These are phyloP conservation scores for Megatriorchis doriae DNA, from an alignment of 2,113 vertebrate species.

Conservation along the genomic window DNA sequence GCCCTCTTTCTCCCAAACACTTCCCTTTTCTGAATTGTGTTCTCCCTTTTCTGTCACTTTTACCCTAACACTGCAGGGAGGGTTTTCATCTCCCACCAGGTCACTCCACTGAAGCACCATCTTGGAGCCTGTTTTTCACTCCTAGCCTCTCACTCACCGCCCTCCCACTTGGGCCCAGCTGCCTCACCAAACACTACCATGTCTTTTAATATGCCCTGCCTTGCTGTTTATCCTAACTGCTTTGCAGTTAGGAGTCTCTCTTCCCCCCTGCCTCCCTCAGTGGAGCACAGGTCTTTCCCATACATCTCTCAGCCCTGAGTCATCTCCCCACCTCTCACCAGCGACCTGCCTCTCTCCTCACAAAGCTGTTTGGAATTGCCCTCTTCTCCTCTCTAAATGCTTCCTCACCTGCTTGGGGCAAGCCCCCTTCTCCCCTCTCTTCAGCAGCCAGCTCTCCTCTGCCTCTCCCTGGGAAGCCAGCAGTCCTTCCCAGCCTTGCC, in stretches of 20 bases:
- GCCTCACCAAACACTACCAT: neutral
- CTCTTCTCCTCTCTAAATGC: neutral
- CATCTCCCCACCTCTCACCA: neutral
- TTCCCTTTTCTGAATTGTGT: neutral
- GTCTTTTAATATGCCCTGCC: neutral
- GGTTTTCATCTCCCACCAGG: neutral
- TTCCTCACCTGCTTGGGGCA: neutral
- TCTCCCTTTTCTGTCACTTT: neutral
- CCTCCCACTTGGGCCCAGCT: neutral
- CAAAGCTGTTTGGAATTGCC: neutral
- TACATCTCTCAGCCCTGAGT: neutral
- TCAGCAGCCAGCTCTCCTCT: neutral
- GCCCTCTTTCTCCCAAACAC: neutral
- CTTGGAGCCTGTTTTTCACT: neutral
- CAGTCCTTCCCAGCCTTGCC: neutral
- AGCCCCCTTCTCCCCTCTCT: neutral
- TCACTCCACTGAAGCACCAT: neutral
- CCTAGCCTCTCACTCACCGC: neutral
- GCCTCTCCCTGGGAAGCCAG: neutral
- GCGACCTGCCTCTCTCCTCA: neutral
- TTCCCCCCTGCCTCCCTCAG: neutral
- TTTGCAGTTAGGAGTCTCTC: neutral
- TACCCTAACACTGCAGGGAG: neutral
- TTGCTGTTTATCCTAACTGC: neutral
- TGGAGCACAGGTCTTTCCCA: neutral